These are phyloP conservation scores for Mimachlamys varia DNA, from an alignment of 2,888 invertebrate species.

Conservation along the genomic window DNA sequence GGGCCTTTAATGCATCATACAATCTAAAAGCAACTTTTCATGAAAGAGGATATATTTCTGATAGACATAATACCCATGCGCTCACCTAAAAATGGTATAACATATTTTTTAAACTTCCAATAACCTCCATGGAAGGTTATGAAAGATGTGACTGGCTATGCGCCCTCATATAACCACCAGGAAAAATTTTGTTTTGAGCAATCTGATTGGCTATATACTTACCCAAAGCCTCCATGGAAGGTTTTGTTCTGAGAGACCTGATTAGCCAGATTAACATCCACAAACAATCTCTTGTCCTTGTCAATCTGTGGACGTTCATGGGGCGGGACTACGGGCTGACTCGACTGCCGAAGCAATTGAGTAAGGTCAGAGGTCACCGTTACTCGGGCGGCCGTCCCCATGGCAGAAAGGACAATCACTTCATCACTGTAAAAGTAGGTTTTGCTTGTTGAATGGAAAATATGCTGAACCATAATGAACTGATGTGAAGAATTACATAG, in stretches of 20 bases:
- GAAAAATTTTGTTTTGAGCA: conserved; percentile 56
- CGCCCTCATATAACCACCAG: neutral
- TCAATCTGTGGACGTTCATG: conserved; percentile 59
- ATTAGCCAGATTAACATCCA: conserved; percentile 79
- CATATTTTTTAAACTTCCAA: too few relatives aligned
- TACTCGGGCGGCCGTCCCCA: conserved; percentile 94
- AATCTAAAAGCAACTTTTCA: too few relatives aligned
- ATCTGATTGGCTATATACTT: neutral
- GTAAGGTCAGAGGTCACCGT: conserved; percentile 71
- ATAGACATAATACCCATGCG: too few relatives aligned
- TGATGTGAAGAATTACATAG: too few relatives aligned
- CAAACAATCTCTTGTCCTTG: conserved; percentile 73
- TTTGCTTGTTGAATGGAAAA: too few relatives aligned
- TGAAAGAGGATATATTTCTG: too few relatives aligned
- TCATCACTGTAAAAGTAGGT: conserved; percentile 89
- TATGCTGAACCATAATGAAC: too few relatives aligned
- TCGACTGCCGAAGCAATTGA: conserved; percentile 43
- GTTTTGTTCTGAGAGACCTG: conserved; percentile 66
- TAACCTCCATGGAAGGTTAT: neutral
- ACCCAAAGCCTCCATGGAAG: conserved; percentile 24
- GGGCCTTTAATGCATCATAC: too few relatives aligned
- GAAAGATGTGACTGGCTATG: conserved; percentile 70
- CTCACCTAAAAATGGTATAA: too few relatives aligned
- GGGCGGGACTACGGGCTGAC: conserved; percentile 51
- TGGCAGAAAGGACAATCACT: conserved; percentile 95